Percentiles rank a stretch among this genome's conserved stretches.
These are phyloP conservation scores for Eupleurogrammus muticus DNA, from an alignment of 2,797 vertebrate species.

Conservation along the genomic window DNA sequence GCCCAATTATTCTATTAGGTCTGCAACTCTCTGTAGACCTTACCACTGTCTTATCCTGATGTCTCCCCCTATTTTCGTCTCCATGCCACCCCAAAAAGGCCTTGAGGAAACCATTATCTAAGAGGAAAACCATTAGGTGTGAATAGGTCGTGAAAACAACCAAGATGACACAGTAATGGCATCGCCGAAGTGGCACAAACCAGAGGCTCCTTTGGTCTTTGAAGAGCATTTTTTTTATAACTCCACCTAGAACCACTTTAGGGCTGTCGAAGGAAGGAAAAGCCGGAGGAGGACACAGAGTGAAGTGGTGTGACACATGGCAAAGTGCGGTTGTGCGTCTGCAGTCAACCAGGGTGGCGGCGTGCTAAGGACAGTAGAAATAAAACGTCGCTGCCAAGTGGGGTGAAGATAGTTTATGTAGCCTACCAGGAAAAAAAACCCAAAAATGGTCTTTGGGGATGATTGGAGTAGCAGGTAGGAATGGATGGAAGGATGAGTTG, in stretches of 20 bases:
- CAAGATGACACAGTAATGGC: constrained; percentile 71
- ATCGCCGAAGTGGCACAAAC: constrained; percentile 68
- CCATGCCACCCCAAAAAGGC: constrained; percentile 48
- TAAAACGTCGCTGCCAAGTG: constrained; percentile 41
- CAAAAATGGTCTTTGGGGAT: constrained; percentile 54
- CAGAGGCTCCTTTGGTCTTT: constrained; percentile 61
- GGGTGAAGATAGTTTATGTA: constrained; percentile 23
- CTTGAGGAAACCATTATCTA: constrained; percentile 80
- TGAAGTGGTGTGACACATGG: not conserved
- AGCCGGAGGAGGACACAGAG: constrained; percentile 35
- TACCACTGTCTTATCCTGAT: constrained; percentile 48
- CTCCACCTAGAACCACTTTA: constrained; percentile 29
- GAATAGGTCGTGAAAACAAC: constrained; percentile 71
- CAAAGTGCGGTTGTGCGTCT: constrained; percentile 18
- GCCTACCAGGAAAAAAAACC: constrained; percentile 62
- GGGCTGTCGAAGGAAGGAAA: constrained; percentile 36
- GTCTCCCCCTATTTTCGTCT: constrained; percentile 40
- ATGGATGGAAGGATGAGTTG: constrained; percentile 58
- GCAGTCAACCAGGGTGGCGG: not conserved
- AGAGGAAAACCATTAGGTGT: constrained; percentile 78
- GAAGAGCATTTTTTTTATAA: constrained; percentile 32
- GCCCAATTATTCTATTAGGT: constrained; percentile 74
- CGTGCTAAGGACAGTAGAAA: constrained; percentile 55
- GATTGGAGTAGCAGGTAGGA: constrained; percentile 70
- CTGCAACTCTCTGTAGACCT: constrained; percentile 30